Percentiles rank a stretch among this genome's conserved stretches.
These are phyloP conservation scores for Adela reaumurella DNA, from an alignment of 2,888 invertebrate genomes.

Conservation along the genomic window DNA sequence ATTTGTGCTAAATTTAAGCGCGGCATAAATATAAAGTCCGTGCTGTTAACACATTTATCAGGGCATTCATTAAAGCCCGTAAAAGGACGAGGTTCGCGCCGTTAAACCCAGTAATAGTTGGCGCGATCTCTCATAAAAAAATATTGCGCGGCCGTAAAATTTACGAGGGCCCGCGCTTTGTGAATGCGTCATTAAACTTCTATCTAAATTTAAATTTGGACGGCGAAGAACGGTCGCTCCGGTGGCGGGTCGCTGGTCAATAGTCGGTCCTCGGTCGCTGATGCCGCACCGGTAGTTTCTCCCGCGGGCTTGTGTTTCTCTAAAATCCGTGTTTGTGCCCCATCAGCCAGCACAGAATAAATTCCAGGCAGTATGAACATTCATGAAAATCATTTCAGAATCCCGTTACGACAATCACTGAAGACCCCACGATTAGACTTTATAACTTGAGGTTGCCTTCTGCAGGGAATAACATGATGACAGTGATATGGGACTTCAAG, in stretches of 20 bases:
- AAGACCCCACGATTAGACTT: too few species aligned
- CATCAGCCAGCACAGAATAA: too few species aligned
- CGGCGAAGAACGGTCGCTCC: conserved; percentile 38
- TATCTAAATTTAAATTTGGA: conserved; percentile 57
- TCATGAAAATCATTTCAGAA: too few species aligned
- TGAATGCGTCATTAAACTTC: conserved; percentile 57
- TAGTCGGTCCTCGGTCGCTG: too few species aligned
- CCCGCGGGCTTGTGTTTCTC: conserved; percentile 56
- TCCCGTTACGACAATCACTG: too few species aligned
- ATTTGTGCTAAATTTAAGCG: conserved; percentile 53
- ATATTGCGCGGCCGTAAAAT: conserved; percentile 51
- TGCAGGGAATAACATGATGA: too few species aligned
- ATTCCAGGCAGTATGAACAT: too few species aligned
- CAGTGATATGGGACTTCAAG: too few species aligned
- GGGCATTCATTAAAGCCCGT: conserved; percentile 49
- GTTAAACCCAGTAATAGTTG: conserved; percentile 59
- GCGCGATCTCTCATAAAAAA: conserved; percentile 55
- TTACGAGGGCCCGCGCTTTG: conserved; percentile 50
- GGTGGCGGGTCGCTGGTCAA: neutral
- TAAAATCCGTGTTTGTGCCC: too few species aligned
- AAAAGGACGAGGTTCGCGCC: conserved; percentile 22
- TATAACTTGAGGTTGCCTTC: too few species aligned
- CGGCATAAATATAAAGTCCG: conserved; percentile 53
- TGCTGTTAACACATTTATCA: conserved; percentile 55
- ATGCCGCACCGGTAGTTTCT: conserved; percentile 9